Evolutionary conservation across 2,888 invertebrate species (phyloP).

Genomic region (Pterostichus niger): DNA sequence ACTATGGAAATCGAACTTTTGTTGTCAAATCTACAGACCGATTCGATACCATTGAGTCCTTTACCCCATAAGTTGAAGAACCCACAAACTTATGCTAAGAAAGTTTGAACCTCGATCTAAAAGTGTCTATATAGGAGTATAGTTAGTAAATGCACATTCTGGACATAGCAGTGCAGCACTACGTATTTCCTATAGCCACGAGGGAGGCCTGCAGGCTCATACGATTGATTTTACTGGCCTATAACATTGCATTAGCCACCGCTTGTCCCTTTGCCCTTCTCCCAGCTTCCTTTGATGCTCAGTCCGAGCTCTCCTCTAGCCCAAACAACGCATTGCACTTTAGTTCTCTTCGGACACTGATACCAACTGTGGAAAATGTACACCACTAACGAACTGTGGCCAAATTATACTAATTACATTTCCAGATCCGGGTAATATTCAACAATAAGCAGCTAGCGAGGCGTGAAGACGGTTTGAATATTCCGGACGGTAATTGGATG

Average conservation of each 20-base stretch:
- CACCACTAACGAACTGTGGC: constrained; percentile 51
- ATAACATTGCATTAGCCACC: constrained; percentile 69
- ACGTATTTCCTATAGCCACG: too few species aligned
- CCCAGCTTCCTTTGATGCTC: constrained; percentile 64
- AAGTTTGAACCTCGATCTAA: too few species aligned
- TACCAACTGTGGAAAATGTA: constrained; percentile 41
- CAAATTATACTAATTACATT: constrained; percentile 61
- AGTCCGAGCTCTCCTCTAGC: constrained; percentile 25
- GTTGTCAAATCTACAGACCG: too few species aligned
- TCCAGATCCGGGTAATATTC: constrained; percentile 27
- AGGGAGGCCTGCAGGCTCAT: constrained; percentile 38
- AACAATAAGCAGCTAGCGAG: constrained; percentile 43
- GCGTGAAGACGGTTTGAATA: constrained; percentile 33
- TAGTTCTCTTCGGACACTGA: constrained; percentile 40
- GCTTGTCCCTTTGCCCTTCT: constrained; percentile 51
- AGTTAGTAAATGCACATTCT: too few species aligned
- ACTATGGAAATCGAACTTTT: too few species aligned
- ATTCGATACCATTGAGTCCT: too few species aligned
- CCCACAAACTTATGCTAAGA: too few species aligned
- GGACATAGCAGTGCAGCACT: too few species aligned
- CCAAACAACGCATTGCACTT: constrained; percentile 68
- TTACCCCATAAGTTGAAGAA: too few species aligned
- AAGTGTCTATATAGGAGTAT: too few species aligned
- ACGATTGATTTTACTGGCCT: constrained; percentile 69
- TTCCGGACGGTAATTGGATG: constrained; percentile 27